Conservation (phyloP, 1,140 invertebrate species). For the Drosophila suzukii region DNA sequence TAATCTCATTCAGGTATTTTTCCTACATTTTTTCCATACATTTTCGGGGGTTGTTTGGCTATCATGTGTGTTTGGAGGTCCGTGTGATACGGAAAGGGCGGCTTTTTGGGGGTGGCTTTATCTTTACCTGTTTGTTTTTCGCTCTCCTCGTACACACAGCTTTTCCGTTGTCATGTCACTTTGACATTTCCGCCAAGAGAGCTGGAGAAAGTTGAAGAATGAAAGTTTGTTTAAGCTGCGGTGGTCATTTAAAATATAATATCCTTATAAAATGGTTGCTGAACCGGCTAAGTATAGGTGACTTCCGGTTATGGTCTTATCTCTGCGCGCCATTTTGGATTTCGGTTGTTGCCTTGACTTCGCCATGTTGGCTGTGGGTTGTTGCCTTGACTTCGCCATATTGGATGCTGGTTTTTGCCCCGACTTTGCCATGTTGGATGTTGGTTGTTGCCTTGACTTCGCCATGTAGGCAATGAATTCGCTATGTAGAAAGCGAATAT, state of each 20-base stretch:
- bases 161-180: conserved; percentile 45
- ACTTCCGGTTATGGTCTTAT: neutral
- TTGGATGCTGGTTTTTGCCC: too few relatives aligned
- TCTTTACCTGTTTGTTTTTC: conserved; percentile 59
- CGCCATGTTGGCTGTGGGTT: neutral
- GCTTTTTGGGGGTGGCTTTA: conserved; percentile 53
- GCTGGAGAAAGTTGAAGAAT: neutral
- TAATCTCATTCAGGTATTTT: conserved; percentile 28
- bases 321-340: neutral
- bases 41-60: conserved; percentile 30
- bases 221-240: conserved; percentile 1
- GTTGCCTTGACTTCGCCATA: too few relatives aligned
- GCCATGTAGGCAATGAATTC: too few relatives aligned
- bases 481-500: too few relatives aligned
- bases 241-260: neutral
- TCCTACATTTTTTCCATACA: neutral
- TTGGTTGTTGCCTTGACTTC: too few relatives aligned
- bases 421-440: neutral
- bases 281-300: neutral
- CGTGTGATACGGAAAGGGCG: conserved; percentile 9
- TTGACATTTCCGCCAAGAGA: conserved; percentile 58
- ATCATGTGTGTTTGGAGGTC: neutral
- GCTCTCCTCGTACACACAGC: conserved; percentile 44
- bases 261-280: neutral
- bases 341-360: neutral